Evolutionary conservation across 1,140 invertebrate species (phyloP).

Genomic region (Asobara japonica): DNA sequence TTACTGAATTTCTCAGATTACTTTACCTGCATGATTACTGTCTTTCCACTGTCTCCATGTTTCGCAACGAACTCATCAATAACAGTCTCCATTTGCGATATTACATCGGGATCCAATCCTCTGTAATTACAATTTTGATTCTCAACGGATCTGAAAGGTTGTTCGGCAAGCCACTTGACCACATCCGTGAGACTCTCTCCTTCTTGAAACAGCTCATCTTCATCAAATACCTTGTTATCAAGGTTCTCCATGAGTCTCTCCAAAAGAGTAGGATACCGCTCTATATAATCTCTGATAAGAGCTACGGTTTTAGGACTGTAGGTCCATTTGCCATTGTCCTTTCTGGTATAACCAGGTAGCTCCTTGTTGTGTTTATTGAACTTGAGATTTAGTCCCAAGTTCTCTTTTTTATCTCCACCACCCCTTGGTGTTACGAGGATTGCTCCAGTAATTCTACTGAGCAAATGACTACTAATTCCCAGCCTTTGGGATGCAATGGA

Average conservation of each 20-base stretch:
- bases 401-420: constrained; percentile 71
- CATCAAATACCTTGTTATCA: constrained; percentile 71
- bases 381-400: constrained; percentile 93
- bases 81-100: constrained; percentile 71
- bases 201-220: constrained; percentile 74
- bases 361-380: constrained; percentile 82
- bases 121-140: constrained; percentile 74
- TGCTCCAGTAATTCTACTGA: constrained; percentile 86
- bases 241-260: constrained; percentile 66
- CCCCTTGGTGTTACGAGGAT: constrained; percentile 72
- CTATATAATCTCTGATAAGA: constrained; percentile 76
- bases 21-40: constrained; percentile 77
- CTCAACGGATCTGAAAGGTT: constrained; percentile 71
- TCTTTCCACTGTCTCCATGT: constrained; percentile 55
- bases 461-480: constrained; percentile 74
- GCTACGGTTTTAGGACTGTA: constrained; percentile 83
- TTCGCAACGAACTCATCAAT: constrained; percentile 64
- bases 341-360: constrained; percentile 84
- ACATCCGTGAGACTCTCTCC: constrained; percentile 69
- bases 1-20: no score
- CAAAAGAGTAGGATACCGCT: constrained; percentile 80
- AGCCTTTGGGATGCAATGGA: constrained; percentile 65
- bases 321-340: constrained; percentile 76
- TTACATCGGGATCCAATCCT: constrained; percentile 75
- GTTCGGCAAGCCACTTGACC: constrained; percentile 76